Base-by-base conservation (phyloP, 2,113 vertebrate genomes). In the Trogon surrucura region DNA sequence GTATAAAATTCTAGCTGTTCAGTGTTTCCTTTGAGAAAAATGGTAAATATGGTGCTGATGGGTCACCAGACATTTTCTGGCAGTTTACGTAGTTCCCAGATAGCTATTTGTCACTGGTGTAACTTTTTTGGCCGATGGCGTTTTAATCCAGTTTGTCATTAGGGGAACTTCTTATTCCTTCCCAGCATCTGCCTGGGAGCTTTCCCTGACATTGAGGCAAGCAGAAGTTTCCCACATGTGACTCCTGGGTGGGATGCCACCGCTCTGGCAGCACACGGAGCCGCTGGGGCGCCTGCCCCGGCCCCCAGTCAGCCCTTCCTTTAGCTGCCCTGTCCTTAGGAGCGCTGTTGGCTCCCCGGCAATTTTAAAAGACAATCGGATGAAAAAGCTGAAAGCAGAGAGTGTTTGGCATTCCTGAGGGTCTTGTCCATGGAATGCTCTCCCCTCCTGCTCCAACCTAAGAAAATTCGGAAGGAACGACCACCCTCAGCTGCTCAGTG, bases 201-300 rank as follows among this genome's bases (percentile, higher is more conserved):
- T 75, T 91, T 30, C 15, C 32, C 45, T 25, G 32, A 65, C 3
- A 0, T 17, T 30, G 36, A 50, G 60, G 60, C 1, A 0, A 57
- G 54, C 36, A 16, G 60, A 72, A 29, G 29, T 53, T 78, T 65
- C 65, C 20, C 54, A 32, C 22, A 1, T 32, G 14, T 0, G 12
- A 36, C 15, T 44, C 16, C 64, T 65, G 0, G 1, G 9, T 51
- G 77, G 45, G 38, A 25, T n/a, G 38, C 22, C 1, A 44, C 36
- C 0, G 0, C 47, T 48, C n/a, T 32, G 26, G 36, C 34, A 64
- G 48, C 2, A 1, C 26, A 12, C 1, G 0, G 45, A 65, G 38
- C 6, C 1, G 21, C 27, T 1, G 2, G 19, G 20, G 21, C 47
- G 32, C 23, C 32, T 58, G 61, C 9, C 13, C 69, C 21, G 34